Base-by-base conservation (phyloP, 2,888 invertebrate species). In the Eremobia ochroleuca region DNA sequence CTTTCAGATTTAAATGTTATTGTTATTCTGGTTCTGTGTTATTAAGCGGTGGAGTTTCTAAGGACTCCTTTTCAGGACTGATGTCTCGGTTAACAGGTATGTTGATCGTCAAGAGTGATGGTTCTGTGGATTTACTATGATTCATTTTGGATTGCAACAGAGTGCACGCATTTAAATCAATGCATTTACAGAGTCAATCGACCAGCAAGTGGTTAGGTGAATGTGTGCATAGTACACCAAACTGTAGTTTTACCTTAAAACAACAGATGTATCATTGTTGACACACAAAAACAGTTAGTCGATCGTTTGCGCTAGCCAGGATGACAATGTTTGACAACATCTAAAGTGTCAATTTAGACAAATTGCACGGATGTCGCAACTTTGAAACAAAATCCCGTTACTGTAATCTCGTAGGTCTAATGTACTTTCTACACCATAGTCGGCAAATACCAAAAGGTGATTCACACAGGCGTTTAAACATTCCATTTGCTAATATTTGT, bases 401-500 rank as follows among this genome's bases (percentile, higher is more conserved):
- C 58, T n/a, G 65, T 71, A 79, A 76, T 79, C n/a, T 73, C 61
- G 43, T 77, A 65, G 74, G 65, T 68, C 66, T 78, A 67, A 58
- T 62, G 76, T 66, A 52, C 66, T 87, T 77, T 82, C 81, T 66
- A 67, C 75, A 79, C 71, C 64, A 61, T 77, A 37, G 81, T 80
- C 83, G 79, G 77, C 76, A 77, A 82, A 79, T 46, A 78, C 81
- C 77, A 81, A 85, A 76, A 65, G 52, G 46, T 88, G 83, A 87
- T 81, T 87, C 81, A 88, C 71, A 66, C 59, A 79, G 76, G 78
- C 77, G 73, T 82, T 73, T 79, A 83, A 84, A 76, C 73, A 66
- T 83, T 81, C 72, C 83, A 86, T 86, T 89, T 85, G 89, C 87
- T 77, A 90, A 90, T 90, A 88, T 89, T 88, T 77, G 76, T 40